A percentile compares a stretch with the other conserved stretches of the same genome.
phyloP scores from a whole-genome alignment of 2,797 vertebrate genomes.

The Borostomias antarcticus region DNA sequence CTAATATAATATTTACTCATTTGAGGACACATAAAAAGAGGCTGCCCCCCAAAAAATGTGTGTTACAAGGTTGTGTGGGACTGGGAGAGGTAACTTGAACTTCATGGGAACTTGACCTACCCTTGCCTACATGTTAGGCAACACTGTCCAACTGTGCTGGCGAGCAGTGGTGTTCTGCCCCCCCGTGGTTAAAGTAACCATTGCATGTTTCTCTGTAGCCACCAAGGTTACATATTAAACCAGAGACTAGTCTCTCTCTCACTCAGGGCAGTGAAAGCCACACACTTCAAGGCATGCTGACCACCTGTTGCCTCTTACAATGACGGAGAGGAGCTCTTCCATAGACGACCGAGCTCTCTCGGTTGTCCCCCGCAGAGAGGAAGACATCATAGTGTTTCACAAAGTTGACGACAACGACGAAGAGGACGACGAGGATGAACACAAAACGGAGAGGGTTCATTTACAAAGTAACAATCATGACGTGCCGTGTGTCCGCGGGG shows the following conservation, averaged over 20 bases:
- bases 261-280: constrained; percentile 48
- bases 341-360: constrained; percentile 50
- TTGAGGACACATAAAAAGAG: too few relatives aligned
- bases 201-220: constrained; percentile 40
- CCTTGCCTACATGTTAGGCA: constrained; percentile 44
- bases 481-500: constrained; percentile 19
- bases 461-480: constrained; percentile 35
- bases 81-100: not conserved
- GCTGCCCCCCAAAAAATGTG: too few relatives aligned
- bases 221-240: constrained; percentile 77
- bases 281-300: constrained; percentile 69
- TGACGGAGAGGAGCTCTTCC: constrained; percentile 56
- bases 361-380: constrained; percentile 41
- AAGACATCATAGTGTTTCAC: constrained; percentile 60
- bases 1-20: too few relatives aligned
- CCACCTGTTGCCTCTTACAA: constrained; percentile 60
- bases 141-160: constrained; percentile 45
- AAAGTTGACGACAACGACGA: constrained; percentile 58
- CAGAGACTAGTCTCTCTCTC: constrained; percentile 41
- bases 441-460: constrained; percentile 45
- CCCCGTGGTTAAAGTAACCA: constrained; percentile 62
- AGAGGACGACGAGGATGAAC: constrained; percentile 40
- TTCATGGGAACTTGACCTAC: constrained; percentile 16
- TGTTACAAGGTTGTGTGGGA: not conserved
- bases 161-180: constrained; percentile 46